phyloP scores from a whole-genome alignment of 2,888 invertebrate species.

The Atrina japonica region DNA sequence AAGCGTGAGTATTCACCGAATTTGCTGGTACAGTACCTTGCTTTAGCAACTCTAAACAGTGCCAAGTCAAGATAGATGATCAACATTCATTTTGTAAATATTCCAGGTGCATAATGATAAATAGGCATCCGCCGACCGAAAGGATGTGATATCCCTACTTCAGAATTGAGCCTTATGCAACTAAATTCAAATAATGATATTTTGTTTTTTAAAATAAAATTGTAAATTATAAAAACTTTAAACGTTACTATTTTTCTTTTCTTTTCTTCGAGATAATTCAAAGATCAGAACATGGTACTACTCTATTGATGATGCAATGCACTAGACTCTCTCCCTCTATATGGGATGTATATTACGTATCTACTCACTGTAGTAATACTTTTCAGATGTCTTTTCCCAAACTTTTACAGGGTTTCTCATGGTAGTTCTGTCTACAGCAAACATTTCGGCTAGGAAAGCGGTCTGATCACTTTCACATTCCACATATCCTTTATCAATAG shows the following conservation, averaged over 20 bases:
- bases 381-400: slow-evolving; percentile 62
- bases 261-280: background rate
- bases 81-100: too few species aligned
- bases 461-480: slow-evolving; percentile 67
- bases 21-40: too few species aligned
- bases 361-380: slow-evolving; percentile 65
- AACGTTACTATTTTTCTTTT: background rate
- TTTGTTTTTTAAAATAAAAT: background rate
- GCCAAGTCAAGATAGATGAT: too few species aligned
- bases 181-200: background rate
- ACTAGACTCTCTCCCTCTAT: background rate
- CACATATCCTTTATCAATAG: slow-evolving; percentile 54
- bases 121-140: too few species aligned
- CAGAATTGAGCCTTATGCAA: too few species aligned
- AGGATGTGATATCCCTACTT: too few species aligned
- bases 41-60: too few species aligned
- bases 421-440: slow-evolving; percentile 68
- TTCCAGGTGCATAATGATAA: too few species aligned
- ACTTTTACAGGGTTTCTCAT: slow-evolving; percentile 61
- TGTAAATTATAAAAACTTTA: background rate
- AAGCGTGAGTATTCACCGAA: too few species aligned
- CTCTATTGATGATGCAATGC: background rate
- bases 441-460: slow-evolving; percentile 64
- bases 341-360: background rate
- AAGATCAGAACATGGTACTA: too few species aligned